Evolutionary conservation across 2,888 invertebrate species (phyloP).

Genomic region (Andrena bucephala): DNA sequence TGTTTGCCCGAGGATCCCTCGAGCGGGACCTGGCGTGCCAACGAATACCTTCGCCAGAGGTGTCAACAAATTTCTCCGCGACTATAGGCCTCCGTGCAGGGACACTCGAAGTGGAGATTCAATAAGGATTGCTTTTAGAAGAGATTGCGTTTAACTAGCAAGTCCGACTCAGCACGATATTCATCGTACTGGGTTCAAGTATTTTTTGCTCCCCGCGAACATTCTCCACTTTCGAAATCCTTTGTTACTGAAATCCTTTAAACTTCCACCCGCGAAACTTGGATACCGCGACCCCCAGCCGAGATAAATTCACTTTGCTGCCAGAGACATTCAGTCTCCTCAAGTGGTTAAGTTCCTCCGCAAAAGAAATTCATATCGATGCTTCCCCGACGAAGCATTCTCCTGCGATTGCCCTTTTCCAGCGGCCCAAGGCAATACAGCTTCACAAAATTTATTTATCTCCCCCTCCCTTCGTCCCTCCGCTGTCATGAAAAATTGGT

Average conservation of each 20-base stretch:
- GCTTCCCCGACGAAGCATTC: slow-evolving; percentile 32
- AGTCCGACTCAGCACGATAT: too few species aligned
- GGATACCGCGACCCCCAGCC: slow-evolving; percentile 4
- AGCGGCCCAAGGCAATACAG: slow-evolving; percentile 34
- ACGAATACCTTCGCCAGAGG: neutral
- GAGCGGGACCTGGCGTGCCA: slow-evolving; percentile 8
- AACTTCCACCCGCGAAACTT: neutral
- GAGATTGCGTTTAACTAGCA: neutral
- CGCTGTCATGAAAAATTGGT: slow-evolving; percentile 33
- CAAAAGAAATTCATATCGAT: slow-evolving; percentile 47
- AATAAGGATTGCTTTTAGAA: neutral
- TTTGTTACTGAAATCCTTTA: neutral
- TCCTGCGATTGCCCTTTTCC: slow-evolving; percentile 1
- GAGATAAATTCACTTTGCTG: neutral
- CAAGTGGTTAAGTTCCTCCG: slow-evolving; percentile 13
- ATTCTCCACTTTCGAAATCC: neutral
- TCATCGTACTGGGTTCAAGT: too few species aligned
- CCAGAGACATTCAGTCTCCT: neutral
- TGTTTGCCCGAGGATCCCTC: neutral
- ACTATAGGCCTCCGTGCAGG: neutral
- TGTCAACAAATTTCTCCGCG: neutral
- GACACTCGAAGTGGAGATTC: slow-evolving; percentile 18
- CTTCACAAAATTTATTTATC: slow-evolving; percentile 41
- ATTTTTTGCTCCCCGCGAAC: too few species aligned
- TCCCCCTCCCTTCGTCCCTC: neutral